These are phyloP conservation scores for Eulemur albifrons DNA, from an alignment of 2,797 vertebrate species.

Conservation along the genomic window DNA sequence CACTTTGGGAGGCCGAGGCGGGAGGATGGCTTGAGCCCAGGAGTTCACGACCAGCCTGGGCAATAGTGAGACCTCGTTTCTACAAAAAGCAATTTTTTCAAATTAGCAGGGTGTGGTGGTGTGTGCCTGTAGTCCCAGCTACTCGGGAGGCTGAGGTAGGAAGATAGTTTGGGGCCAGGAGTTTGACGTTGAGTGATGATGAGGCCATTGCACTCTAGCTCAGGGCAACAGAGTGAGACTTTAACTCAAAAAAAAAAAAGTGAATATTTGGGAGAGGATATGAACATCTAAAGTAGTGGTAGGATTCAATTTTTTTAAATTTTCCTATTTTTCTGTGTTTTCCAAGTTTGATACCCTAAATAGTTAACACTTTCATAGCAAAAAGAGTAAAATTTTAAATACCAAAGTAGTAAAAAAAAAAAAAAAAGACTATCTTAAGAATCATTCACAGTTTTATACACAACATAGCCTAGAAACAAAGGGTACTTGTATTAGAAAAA, in stretches of 20 bases:
- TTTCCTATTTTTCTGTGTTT: not conserved
- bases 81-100: not conserved
- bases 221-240: not conserved
- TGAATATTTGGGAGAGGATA: not conserved
- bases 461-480: not conserved
- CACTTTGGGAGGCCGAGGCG: not conserved
- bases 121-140: not conserved
- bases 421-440: not conserved
- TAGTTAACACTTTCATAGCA: not conserved
- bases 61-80: not conserved
- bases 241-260: not conserved
- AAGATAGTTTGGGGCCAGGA: not conserved
- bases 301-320: not conserved
- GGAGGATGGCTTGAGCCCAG: not conserved
- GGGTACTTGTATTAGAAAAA: not conserved
- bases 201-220: not conserved
- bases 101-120: not conserved
- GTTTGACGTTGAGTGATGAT: not conserved
- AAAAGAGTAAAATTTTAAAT: not conserved
- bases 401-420: not conserved
- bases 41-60: not conserved
- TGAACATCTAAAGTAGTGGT: not conserved
- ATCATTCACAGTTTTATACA: not conserved
- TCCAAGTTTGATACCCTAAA: not conserved
- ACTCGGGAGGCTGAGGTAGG: not conserved